Conservation (phyloP, 2,797 vertebrate genomes). For the Benthosema pterotum region DNA sequence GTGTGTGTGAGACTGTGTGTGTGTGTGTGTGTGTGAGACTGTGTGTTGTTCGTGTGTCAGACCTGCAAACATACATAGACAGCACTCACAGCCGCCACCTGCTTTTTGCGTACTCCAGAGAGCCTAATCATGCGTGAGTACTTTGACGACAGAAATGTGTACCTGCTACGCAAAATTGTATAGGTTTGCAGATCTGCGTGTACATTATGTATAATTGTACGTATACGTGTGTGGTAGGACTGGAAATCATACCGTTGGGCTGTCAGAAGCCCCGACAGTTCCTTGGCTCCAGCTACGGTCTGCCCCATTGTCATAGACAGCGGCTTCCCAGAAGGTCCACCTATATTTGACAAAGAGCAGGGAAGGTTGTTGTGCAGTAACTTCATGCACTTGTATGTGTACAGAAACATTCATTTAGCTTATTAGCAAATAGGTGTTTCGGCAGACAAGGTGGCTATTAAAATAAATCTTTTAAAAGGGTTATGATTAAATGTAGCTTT, state of each 20-base stretch:
- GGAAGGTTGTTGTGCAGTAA: neutral
- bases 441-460: no score
- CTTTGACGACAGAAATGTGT: no score
- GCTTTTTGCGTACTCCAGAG: no score
- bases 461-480: no score
- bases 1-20: conserved; percentile 15
- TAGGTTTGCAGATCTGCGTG: neutral
- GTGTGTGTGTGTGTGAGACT: neutral
- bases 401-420: no score
- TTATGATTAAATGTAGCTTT: no score
- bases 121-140: no score
- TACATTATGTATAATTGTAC: conserved; percentile 10
- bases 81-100: no score
- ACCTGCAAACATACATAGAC: no score
- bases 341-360: conserved; percentile 42
- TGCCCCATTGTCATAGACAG: conserved; percentile 83
- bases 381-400: no score
- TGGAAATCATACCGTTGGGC: conserved; percentile 83
- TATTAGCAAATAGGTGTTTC: no score
- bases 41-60: neutral
- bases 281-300: conserved; percentile 82
- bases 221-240: neutral
- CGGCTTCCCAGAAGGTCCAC: conserved; percentile 82
- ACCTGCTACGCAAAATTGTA: no score
- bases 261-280: conserved; percentile 88